These are phyloP conservation scores for Dynastes hyllus DNA, from an alignment of 2,888 invertebrate genomes.

Conservation along the genomic window DNA sequence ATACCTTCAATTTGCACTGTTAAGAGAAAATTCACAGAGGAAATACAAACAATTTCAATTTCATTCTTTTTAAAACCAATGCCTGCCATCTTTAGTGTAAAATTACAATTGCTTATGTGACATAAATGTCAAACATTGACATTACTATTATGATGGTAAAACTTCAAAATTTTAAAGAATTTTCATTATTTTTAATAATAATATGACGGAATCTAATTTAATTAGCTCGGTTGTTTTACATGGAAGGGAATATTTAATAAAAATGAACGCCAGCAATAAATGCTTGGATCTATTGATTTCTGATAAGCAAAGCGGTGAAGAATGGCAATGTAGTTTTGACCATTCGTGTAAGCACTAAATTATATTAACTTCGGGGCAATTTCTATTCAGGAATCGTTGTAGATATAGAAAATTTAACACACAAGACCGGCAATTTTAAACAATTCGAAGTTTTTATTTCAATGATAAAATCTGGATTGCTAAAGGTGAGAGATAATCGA, in stretches of 20 bases:
- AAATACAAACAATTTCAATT: too few species aligned
- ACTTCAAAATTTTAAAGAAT: constrained; percentile 50
- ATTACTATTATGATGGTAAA: constrained; percentile 36
- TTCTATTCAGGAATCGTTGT: constrained; percentile 45
- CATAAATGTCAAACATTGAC: constrained; percentile 32
- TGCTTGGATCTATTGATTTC: constrained; percentile 71
- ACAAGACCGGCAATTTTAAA: constrained; percentile 75
- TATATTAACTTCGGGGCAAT: not conserved
- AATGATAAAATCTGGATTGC: constrained; percentile 74
- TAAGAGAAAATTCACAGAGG: too few species aligned
- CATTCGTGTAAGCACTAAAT: constrained; percentile 69
- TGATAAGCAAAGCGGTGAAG: constrained; percentile 73
- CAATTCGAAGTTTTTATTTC: constrained; percentile 73
- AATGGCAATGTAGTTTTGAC: constrained; percentile 74
- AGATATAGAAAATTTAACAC: constrained; percentile 75
- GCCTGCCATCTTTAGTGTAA: too few species aligned
- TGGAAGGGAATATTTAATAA: constrained; percentile 71
- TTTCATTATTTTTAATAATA: constrained; percentile 25
- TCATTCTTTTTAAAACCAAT: too few species aligned
- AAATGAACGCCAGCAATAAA: constrained; percentile 70
- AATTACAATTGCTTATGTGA: not conserved
- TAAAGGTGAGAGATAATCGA: constrained; percentile 68
- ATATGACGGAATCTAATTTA: constrained; percentile 69
- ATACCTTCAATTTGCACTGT: too few species aligned
- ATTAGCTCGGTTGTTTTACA: constrained; percentile 72